Evolutionary conservation across 2,797 vertebrate genomes (phyloP).

Genomic region (Echeneis naucrates): DNA sequence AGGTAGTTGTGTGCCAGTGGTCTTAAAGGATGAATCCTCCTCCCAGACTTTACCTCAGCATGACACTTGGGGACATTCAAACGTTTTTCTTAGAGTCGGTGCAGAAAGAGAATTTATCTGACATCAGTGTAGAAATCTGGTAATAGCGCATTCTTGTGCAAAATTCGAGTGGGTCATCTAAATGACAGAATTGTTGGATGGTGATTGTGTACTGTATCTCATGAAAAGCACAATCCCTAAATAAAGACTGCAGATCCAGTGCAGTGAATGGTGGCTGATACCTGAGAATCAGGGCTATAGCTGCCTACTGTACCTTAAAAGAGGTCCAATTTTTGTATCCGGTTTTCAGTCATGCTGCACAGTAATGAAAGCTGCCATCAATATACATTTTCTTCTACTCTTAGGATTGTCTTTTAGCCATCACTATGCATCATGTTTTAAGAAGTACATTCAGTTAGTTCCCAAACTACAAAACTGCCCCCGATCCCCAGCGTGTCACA

Average conservation of each 20-base stretch:
- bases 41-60: constrained; percentile 47
- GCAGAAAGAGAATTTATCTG: neutral
- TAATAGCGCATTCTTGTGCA: neutral
- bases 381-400: neutral
- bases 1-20: constrained; percentile 63
- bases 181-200: neutral
- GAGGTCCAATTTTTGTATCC: neutral
- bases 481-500: neutral
- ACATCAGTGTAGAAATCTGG: neutral
- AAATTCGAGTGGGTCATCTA: neutral
- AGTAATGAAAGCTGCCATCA: neutral
- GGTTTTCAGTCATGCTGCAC: neutral
- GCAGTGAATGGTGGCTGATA: neutral
- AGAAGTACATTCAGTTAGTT: neutral
- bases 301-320: neutral
- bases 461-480: neutral
- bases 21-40: constrained; percentile 60
- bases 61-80: constrained; percentile 26
- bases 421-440: neutral
- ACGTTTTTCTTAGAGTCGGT: constrained; percentile 2
- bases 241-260: neutral
- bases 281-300: no score
- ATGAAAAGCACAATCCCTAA: neutral
- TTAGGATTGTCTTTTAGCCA: no score
- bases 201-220: neutral